Evolutionary conservation across 2,113 vertebrate species (phyloP).

Genomic region (Pterocles orientalis): DNA sequence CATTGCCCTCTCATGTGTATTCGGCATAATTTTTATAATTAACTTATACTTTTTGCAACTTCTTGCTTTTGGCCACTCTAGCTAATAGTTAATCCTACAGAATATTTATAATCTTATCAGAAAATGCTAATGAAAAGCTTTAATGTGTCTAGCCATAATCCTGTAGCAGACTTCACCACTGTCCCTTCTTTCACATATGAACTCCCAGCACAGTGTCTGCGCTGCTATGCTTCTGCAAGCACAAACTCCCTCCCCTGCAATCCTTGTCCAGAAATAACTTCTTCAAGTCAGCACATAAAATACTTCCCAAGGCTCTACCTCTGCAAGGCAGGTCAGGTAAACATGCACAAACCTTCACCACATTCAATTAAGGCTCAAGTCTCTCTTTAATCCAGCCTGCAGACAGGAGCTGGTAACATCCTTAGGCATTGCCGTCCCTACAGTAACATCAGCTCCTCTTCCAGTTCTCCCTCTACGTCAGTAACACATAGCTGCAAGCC

Average conservation of each 20-base stretch:
- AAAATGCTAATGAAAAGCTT: not conserved
- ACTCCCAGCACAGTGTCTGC: not conserved
- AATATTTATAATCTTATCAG: constrained; percentile 5
- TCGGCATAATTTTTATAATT: not conserved
- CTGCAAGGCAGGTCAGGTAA: not conserved
- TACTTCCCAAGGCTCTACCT: not conserved
- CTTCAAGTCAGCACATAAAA: not conserved
- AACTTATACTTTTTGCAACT: not conserved
- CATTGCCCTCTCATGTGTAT: not conserved
- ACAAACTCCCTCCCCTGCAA: not conserved
- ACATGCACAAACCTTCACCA: not conserved
- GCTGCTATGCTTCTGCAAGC: not conserved
- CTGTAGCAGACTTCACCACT: not conserved
- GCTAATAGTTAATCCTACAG: not conserved
- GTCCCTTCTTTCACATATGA: not conserved
- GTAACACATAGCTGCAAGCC: not conserved
- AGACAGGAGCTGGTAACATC: not conserved
- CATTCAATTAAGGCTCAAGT: not conserved
- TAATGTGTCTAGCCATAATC: not conserved
- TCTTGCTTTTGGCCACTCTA: not conserved
- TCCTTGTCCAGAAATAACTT: not conserved
- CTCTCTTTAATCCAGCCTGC: not conserved
- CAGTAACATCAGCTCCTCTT: not conserved
- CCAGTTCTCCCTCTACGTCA: not conserved
- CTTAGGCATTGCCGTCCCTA: not conserved